phyloP scores from a whole-genome alignment of 2,888 invertebrate genomes.

The Oegoconia quadripuncta region DNA sequence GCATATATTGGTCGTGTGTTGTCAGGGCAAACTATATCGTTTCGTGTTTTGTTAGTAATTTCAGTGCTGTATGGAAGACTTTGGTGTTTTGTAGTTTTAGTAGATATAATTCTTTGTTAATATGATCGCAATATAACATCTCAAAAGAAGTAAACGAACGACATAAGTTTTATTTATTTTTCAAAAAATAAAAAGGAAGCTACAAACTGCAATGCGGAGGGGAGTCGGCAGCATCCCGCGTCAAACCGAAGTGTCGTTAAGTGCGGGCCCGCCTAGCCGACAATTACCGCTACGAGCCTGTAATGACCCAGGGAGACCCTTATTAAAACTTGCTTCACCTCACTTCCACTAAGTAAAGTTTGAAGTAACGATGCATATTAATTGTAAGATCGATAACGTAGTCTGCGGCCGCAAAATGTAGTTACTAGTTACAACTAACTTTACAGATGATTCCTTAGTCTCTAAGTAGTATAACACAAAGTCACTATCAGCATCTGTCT shows the following conservation, averaged over 20 bases:
- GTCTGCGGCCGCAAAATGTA: no score
- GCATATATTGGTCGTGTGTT: no score
- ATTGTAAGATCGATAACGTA: conserved; percentile 57
- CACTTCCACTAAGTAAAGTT: conserved; percentile 55
- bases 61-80: no score
- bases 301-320: conserved; percentile 69
- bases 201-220: conserved; percentile 41
- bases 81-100: no score
- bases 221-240: conserved; percentile 33
- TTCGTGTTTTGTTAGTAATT: no score
- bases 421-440: no score
- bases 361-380: conserved; percentile 66
- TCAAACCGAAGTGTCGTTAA: conserved; percentile 59
- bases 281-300: conserved; percentile 63
- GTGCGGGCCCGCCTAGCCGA: conserved; percentile 49
- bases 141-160: background rate
- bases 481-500: no score
- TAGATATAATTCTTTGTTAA: conserved; percentile 1
- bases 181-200: conserved; percentile 5
- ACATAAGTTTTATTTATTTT: conserved; percentile 8
- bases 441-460: no score
- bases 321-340: conserved; percentile 68
- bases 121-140: background rate
- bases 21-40: no score
- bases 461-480: no score